These are phyloP conservation scores for Rhyacichthys aspro DNA, from an alignment of 2,797 vertebrate species.

Conservation along the genomic window DNA sequence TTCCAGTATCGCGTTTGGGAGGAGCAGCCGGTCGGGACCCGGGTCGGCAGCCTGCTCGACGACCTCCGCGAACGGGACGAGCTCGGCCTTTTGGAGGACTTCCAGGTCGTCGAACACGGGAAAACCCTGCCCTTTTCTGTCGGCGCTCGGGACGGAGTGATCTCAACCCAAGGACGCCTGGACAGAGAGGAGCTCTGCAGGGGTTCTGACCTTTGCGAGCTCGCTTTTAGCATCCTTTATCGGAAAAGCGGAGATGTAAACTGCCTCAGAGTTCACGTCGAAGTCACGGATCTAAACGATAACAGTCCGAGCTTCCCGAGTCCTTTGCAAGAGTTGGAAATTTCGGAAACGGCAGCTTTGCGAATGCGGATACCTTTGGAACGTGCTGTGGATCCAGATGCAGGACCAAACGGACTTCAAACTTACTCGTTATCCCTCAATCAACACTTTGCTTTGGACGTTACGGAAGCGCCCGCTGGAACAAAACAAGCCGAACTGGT, in stretches of 20 bases:
- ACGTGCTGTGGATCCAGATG: slow-evolving; percentile 85
- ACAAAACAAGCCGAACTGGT: slow-evolving; percentile 86
- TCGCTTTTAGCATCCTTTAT: slow-evolving; percentile 88
- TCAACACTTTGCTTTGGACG: slow-evolving; percentile 88
- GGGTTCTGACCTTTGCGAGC: slow-evolving; percentile 83
- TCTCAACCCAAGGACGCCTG: slow-evolving; percentile 84
- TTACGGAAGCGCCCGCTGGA: slow-evolving; percentile 80
- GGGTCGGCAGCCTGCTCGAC: slow-evolving; percentile 84
- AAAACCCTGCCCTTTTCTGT: slow-evolving; percentile 83
- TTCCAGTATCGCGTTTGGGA: slow-evolving; percentile 85
- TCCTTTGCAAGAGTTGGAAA: slow-evolving; percentile 87
- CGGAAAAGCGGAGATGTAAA: slow-evolving; percentile 77
- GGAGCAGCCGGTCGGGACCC: slow-evolving; percentile 85
- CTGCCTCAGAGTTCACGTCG: slow-evolving; percentile 87
- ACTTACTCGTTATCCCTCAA: slow-evolving; percentile 86
- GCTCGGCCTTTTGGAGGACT: slow-evolving; percentile 71
- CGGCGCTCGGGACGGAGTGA: slow-evolving; percentile 76
- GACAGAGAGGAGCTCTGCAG: slow-evolving; percentile 91
- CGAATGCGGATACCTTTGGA: slow-evolving; percentile 89
- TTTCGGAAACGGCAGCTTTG: slow-evolving; percentile 88
- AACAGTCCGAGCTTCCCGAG: slow-evolving; percentile 87
- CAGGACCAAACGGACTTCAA: slow-evolving; percentile 83
- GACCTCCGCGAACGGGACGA: slow-evolving; percentile 81
- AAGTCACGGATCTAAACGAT: slow-evolving; percentile 91
- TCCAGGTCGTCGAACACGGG: slow-evolving; percentile 88